These are phyloP conservation scores for Arnoldichthys spilopterus DNA, from an alignment of 2,797 vertebrate genomes.

Conservation along the genomic window DNA sequence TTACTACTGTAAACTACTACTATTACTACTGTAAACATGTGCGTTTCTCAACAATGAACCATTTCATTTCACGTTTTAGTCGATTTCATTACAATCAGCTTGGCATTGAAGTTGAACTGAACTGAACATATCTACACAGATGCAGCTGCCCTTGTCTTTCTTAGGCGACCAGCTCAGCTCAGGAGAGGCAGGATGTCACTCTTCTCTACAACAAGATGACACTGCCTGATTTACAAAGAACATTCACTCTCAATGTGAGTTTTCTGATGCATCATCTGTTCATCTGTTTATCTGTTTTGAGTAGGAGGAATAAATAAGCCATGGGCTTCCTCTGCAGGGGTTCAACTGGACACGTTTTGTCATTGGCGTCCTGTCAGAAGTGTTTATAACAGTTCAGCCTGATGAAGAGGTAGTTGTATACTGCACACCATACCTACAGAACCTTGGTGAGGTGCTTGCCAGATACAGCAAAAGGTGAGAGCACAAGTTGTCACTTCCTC, in stretches of 20 bases:
- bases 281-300: background rate
- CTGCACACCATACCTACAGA: slow-evolving; percentile 87
- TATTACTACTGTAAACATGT: too few relatives aligned
- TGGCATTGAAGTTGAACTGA: too few relatives aligned
- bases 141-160: slow-evolving; percentile 44
- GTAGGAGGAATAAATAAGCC: background rate
- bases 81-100: too few relatives aligned
- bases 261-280: background rate
- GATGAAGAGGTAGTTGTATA: slow-evolving; percentile 93
- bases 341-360: slow-evolving; percentile 95
- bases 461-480: slow-evolving; percentile 85
- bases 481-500: background rate
- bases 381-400: slow-evolving; percentile 75
- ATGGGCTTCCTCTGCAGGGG: slow-evolving; percentile 71
- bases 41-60: too few relatives aligned
- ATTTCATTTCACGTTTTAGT: too few relatives aligned
- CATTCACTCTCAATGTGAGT: slow-evolving; percentile 86
- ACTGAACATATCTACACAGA: slow-evolving; percentile 45
- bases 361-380: slow-evolving; percentile 86
- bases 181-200: slow-evolving; percentile 91
- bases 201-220: slow-evolving; percentile 91
- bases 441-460: slow-evolving; percentile 83
- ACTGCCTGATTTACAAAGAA: slow-evolving; percentile 84
- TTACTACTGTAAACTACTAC: too few relatives aligned
- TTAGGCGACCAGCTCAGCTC: slow-evolving; percentile 89